phyloP scores from a whole-genome alignment of 2,888 invertebrate genomes.

The Hyalella azteca region DNA sequence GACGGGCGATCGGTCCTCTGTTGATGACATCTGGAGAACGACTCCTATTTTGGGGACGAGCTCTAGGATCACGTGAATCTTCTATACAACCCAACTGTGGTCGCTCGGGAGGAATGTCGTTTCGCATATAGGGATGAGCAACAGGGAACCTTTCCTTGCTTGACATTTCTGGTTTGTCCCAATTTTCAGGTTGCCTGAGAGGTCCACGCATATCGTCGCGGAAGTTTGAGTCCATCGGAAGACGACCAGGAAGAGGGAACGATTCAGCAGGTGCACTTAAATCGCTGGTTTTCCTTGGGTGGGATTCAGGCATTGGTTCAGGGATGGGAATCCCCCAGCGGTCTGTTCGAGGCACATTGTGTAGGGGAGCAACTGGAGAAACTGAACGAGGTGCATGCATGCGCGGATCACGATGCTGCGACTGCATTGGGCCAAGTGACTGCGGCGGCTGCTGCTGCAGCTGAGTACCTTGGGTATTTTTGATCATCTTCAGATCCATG shows the following conservation, averaged over 20 bases:
- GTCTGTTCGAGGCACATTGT: background rate
- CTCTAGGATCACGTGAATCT: background rate
- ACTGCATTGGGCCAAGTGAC: background rate
- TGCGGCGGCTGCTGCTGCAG: background rate
- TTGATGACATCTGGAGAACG: background rate
- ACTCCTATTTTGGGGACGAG: background rate
- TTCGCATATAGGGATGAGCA: background rate
- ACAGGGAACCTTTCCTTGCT: background rate
- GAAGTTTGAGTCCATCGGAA: background rate
- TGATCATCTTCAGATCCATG: constrained; percentile 3
- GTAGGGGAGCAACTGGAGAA: background rate
- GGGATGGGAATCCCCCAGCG: background rate
- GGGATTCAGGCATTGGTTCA: background rate
- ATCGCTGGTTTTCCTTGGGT: background rate
- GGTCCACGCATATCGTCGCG: background rate
- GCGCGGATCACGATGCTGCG: background rate
- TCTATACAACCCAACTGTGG: background rate
- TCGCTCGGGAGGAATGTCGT: background rate
- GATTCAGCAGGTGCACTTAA: background rate
- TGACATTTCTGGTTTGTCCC: background rate
- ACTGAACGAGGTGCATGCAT: background rate
- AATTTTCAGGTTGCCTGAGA: background rate
- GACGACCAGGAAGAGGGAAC: background rate
- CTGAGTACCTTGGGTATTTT: background rate
- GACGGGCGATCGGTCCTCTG: background rate